Percentiles rank a stretch among this genome's conserved stretches.
phyloP scores from a whole-genome alignment of 1,140 invertebrate genomes.

The Plutomurus gul region DNA sequence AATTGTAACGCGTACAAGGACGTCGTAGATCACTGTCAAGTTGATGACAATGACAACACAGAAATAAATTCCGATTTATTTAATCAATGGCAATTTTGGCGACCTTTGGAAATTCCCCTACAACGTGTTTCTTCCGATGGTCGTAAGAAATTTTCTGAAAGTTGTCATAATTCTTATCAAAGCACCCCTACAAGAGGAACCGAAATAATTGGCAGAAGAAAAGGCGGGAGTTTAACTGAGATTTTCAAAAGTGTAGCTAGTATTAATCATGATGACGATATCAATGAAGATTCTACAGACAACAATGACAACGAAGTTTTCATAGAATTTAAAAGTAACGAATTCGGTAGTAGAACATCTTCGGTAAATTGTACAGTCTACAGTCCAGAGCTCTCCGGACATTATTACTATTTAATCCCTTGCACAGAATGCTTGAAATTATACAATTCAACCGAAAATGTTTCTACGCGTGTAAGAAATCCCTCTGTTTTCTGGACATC shows the following conservation, averaged over 20 bases:
- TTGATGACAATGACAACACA: background rate
- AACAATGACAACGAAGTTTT: background rate
- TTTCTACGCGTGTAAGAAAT: background rate
- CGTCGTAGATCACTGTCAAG: background rate
- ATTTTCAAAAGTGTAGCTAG: background rate
- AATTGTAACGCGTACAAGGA: background rate
- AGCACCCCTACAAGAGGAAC: background rate
- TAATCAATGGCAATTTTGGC: slow-evolving; percentile 46
- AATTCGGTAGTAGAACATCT: background rate
- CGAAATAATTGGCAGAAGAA: background rate
- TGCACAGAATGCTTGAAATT: slow-evolving; percentile 20
- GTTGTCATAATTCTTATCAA: background rate
- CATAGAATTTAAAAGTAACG: background rate
- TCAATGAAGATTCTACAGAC: background rate
- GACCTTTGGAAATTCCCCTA: background rate
- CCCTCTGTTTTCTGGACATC: background rate
- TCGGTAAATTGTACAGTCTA: background rate
- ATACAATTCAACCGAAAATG: background rate
- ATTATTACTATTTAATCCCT: slow-evolving; percentile 18
- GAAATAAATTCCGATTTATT: slow-evolving; percentile 22
- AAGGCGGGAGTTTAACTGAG: background rate
- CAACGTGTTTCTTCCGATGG: background rate
- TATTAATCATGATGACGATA: background rate
- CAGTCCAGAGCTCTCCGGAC: background rate
- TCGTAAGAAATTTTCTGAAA: background rate